Evolutionary conservation across 1,140 invertebrate species (phyloP), one percentile per base, ranked within the genome.

Genomic region (Orchesella cincta): DNA sequence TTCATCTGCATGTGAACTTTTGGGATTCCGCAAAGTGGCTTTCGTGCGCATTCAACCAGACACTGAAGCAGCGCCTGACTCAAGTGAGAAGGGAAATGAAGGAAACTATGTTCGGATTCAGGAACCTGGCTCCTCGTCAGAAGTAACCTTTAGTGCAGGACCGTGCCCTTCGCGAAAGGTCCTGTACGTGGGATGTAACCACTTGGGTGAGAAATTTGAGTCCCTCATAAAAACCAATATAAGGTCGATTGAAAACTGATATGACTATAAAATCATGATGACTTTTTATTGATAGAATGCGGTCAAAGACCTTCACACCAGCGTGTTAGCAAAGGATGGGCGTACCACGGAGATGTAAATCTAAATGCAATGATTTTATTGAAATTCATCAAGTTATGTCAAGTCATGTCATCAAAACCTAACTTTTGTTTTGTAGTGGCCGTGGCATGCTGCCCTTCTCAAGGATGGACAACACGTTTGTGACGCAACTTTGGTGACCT

Each of bases 401-500:
- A 28, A 70, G 29, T 23, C 80, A 1, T 67, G 79, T 23, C 83
- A 82, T 73, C 84, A 84, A 1, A 83, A n/a, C n/a, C n/a, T n/a
- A n/a, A n/a, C 20, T 36, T 71, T 71, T 20, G 5, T 12, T 23
- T 71, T 26, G 23, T 71, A 95, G 83, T 96, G 94, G 94, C 94
- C 94, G 20, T 96, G 94, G 94, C 91, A 95, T 83, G 92, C 91
- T 20, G 90, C 92, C 8, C 87, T 96, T 0, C 90, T 94, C 79
- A 92, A 94, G 82, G 89, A 94, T 82, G 91, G 93, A 78, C 90
- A 92, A 46, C 94, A 96, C 83, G 91, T 93, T 12, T 96, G 94
- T 84, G 94, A 96, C 84, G 94, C 91, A 0, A 93, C 93, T 8
- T 87, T 96, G 1, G 86, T 93, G 0, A 91, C 93, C 8, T 87